Conservation (phyloP, 2,888 invertebrate species). For the Amorpha juglandis region DNA sequence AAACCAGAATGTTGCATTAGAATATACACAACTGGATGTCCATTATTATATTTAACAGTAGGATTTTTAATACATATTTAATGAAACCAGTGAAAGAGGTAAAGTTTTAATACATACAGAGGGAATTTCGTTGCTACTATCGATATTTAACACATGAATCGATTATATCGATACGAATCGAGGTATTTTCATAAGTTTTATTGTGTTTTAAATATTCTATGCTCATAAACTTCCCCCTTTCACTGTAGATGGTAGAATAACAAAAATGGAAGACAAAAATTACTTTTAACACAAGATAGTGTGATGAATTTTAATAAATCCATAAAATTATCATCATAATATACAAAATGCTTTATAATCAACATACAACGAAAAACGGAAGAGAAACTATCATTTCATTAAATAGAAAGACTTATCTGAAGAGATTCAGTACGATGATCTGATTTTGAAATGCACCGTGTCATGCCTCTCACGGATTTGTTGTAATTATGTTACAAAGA, state of each 20-base stretch:
- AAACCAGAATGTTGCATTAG: neutral
- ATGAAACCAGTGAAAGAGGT: slow-evolving; percentile 19
- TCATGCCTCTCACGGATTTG: neutral
- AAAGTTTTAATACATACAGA: slow-evolving; percentile 3
- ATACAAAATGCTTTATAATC: slow-evolving; percentile 23
- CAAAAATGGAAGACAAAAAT: slow-evolving; percentile 46
- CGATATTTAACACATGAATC: slow-evolving; percentile 16
- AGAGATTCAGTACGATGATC: slow-evolving; percentile 33
- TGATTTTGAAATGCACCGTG: slow-evolving; percentile 24
- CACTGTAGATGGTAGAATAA: slow-evolving; percentile 30
- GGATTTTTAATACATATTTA: slow-evolving; percentile 15
- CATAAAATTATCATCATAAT: slow-evolving; percentile 2
- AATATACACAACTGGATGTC: slow-evolving; percentile 3
- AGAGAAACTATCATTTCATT: slow-evolving; percentile 1
- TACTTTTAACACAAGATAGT: slow-evolving; percentile 18
- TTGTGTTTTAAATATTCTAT: neutral
- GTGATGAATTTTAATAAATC: slow-evolving; percentile 16
- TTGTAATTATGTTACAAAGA: neutral
- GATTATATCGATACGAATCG: slow-evolving; percentile 13
- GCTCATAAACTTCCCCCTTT: neutral
- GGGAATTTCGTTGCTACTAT: slow-evolving; percentile 7
- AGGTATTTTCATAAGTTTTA: slow-evolving; percentile 8
- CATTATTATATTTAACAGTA: slow-evolving; percentile 21
- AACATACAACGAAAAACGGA: slow-evolving; percentile 3
- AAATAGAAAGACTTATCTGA: slow-evolving; percentile 25